Percentiles rank a stretch among this genome's conserved stretches.
phyloP scores from a whole-genome alignment of 1,140 invertebrate genomes.

The Drosophila kohkoa region DNA sequence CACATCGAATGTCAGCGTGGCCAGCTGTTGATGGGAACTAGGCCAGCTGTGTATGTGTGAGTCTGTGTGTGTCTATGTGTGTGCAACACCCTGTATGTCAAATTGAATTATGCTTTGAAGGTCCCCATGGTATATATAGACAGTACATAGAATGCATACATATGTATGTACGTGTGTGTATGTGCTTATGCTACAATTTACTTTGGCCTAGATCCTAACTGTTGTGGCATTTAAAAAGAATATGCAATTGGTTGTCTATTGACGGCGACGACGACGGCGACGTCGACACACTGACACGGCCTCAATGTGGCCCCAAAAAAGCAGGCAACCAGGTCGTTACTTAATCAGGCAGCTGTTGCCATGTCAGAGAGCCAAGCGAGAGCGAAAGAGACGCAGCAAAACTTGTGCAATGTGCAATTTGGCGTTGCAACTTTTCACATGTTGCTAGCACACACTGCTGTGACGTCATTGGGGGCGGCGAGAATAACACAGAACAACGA shows the following conservation, averaged over 20 bases:
- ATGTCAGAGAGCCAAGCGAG: conserved; percentile 28
- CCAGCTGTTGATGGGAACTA: conserved; percentile 41
- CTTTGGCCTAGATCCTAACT: conserved; percentile 56
- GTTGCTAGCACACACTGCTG: conserved; percentile 49
- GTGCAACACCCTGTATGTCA: conserved; percentile 44
- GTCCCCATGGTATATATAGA: conserved; percentile 18
- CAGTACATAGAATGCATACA: not conserved
- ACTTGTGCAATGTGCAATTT: conserved; percentile 43
- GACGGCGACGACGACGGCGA: conserved; percentile 32
- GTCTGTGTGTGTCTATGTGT: no score
- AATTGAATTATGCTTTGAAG: conserved; percentile 60
- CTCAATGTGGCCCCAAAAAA: conserved; percentile 62
- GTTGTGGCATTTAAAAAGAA: conserved; percentile 26
- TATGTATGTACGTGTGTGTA: not conserved
- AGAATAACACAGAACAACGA: not conserved
- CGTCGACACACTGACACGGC: conserved; percentile 75
- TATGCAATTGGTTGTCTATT: conserved; percentile 35
- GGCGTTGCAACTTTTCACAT: conserved; percentile 44
- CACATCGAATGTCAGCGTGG: conserved; percentile 15
- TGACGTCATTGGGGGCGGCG: conserved; percentile 59
- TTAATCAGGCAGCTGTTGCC: conserved; percentile 67
- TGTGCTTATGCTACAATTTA: conserved; percentile 56
- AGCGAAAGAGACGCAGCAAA: not conserved
- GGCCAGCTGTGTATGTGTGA: conserved; percentile 14
- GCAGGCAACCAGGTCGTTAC: conserved; percentile 77